Percentiles rank a stretch among this genome's conserved stretches.
These are phyloP conservation scores for Adrianichthys oophorus DNA, from an alignment of 2,797 vertebrate species.

Conservation along the genomic window DNA sequence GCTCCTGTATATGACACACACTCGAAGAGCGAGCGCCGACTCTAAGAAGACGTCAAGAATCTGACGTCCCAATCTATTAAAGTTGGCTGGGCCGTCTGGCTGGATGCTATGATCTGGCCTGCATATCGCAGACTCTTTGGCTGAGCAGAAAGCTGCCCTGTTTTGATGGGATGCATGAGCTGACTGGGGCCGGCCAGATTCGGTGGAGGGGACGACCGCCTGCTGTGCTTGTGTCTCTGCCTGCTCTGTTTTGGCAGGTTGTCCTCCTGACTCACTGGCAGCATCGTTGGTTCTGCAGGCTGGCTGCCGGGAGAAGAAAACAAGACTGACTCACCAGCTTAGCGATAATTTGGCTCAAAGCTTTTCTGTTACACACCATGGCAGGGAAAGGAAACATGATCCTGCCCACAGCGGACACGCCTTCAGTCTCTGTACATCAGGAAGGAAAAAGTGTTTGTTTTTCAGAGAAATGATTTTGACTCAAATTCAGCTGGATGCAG, in stretches of 20 bases:
- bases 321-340: constrained; percentile 47
- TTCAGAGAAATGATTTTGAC: neutral
- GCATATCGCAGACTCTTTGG: constrained; percentile 27
- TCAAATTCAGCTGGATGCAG: too few species aligned
- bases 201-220: constrained; percentile 31
- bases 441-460: neutral
- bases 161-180: constrained; percentile 38
- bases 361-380: constrained; percentile 38
- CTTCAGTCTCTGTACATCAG: neutral
- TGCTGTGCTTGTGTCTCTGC: constrained; percentile 22
- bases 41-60: constrained; percentile 38
- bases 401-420: constrained; percentile 22
- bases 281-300: constrained; percentile 31
- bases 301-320: constrained; percentile 38
- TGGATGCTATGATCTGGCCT: constrained; percentile 33
- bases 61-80: constrained; percentile 25
- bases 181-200: constrained; percentile 15
- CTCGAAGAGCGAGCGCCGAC: constrained; percentile 18
- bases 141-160: constrained; percentile 30
- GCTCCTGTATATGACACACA: constrained; percentile 4
- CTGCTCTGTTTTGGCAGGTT: constrained; percentile 38
- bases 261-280: constrained; percentile 43
- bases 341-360: constrained; percentile 31
- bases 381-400: constrained; percentile 42
- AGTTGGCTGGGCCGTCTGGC: constrained; percentile 26